A percentile compares a stretch with the other conserved stretches of the same genome.
phyloP scores from a whole-genome alignment of 2,113 vertebrate species.

The Lathamus discolor region DNA sequence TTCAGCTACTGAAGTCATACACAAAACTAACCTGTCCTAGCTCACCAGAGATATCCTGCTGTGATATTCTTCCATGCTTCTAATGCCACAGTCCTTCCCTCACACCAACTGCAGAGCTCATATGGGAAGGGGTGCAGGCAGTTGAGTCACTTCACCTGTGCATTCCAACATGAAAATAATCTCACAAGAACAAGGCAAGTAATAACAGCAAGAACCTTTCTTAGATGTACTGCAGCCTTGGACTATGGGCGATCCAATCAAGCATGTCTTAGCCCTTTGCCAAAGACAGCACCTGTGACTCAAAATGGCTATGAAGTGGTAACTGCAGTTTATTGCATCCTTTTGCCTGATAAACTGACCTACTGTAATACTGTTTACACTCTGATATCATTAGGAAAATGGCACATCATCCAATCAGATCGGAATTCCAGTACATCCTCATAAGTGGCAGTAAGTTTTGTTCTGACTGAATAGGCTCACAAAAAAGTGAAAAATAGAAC shows the following conservation, averaged over 20 bases:
- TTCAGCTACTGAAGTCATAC: not conserved
- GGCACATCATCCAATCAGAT: not conserved
- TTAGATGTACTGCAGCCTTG: fast-evolving
- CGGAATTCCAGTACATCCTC: not conserved
- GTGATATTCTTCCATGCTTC: not conserved
- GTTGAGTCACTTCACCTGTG: not conserved
- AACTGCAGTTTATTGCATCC: not conserved
- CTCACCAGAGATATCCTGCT: not conserved
- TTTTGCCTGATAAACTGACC: not conserved
- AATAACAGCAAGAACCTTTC: not conserved
- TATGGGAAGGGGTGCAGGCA: not conserved
- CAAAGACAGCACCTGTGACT: not conserved
- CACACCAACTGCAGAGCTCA: fast-evolving
- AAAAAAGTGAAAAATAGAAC: not conserved
- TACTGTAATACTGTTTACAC: not conserved
- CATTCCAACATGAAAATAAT: not conserved
- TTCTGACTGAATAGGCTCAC: not conserved
- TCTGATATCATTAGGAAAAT: fast-evolving
- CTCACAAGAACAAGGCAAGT: not conserved
- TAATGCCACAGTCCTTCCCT: not conserved
- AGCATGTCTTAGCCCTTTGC: not conserved
- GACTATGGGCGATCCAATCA: fast-evolving
- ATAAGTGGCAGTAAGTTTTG: not conserved
- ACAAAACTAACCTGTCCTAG: not conserved
- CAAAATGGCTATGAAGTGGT: not conserved